Percentiles rank a stretch among this genome's conserved stretches.
These are phyloP conservation scores for Calliphora vicina DNA, from an alignment of 1,140 invertebrate genomes.

Conservation along the genomic window DNA sequence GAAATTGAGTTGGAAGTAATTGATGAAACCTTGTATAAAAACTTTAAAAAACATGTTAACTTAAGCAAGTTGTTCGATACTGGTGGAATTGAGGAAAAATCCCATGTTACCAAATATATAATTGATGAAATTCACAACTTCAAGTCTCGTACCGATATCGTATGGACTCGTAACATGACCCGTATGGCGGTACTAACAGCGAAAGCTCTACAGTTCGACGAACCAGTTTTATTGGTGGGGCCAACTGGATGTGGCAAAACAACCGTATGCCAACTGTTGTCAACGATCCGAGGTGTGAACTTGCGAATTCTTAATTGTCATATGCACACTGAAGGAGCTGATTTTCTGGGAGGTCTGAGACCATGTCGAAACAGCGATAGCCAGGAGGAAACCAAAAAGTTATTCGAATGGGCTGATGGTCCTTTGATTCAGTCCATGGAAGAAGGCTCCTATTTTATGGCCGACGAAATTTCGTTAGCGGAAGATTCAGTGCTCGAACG, in stretches of 20 bases:
- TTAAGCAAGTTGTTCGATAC: conserved; percentile 81
- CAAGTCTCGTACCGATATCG: conserved; percentile 79
- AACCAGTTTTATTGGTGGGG: conserved; percentile 95
- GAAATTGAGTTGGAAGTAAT: conserved; percentile 81
- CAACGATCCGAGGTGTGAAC: conserved; percentile 71
- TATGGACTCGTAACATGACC: conserved; percentile 93
- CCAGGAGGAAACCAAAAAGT: conserved; percentile 47
- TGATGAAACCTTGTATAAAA: conserved; percentile 80
- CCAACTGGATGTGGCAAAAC: conserved; percentile 99
- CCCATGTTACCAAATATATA: conserved; percentile 77
- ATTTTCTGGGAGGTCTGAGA: conserved; percentile 95
- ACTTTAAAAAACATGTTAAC: conserved; percentile 82
- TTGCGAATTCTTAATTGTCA: conserved; percentile 94
- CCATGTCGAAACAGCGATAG: conserved; percentile 77
- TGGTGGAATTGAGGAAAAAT: conserved; percentile 69
- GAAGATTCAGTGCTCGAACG: conserved; percentile 98
- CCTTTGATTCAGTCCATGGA: conserved; percentile 92
- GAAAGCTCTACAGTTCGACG: conserved; percentile 89
- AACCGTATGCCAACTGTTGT: conserved; percentile 90
- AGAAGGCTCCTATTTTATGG: conserved; percentile 86
- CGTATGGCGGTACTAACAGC: conserved; percentile 90
- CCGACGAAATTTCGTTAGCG: conserved; percentile 99
- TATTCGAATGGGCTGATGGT: conserved; percentile 99
- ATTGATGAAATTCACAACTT: conserved; percentile 73
- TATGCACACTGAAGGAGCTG: conserved; percentile 97